Conservation (phyloP, 2,797 vertebrate genomes). For the Pangasius macronema region DNA sequence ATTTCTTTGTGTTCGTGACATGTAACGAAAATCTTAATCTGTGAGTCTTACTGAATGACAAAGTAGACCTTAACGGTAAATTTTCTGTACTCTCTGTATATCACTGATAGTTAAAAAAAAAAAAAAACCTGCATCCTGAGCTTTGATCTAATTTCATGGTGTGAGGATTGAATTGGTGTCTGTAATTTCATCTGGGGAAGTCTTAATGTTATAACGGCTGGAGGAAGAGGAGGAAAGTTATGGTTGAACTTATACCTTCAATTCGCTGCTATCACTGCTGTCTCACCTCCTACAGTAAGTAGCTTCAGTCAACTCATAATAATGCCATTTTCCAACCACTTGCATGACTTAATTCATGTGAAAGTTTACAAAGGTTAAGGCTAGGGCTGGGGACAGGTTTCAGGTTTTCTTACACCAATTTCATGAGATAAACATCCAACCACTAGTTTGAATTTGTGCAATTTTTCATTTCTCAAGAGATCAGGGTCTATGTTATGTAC, state of each 20-base stretch:
- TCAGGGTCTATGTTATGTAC: no score
- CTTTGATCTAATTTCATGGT: conserved; percentile 29
- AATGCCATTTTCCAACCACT: neutral
- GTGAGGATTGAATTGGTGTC: conserved; percentile 3
- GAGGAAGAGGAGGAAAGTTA: neutral
- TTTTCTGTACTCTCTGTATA: conserved; percentile 2
- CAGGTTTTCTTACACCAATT: neutral
- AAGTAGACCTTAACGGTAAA: no score
- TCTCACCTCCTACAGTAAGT: neutral
- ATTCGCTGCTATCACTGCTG: neutral
- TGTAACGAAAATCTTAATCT: no score
- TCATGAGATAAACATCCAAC: neutral
- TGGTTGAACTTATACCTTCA: neutral
- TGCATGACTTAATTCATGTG: neutral
- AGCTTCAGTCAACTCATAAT: neutral
- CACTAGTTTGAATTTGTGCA: neutral
- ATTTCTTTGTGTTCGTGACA: no score
- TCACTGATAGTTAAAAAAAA: neutral
- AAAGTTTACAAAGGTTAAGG: neutral
- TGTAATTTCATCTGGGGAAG: neutral
- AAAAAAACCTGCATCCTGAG: neutral
- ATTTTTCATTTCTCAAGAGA: neutral
- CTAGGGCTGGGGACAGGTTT: neutral
- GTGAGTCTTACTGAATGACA: no score
- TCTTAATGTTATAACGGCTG: neutral